A percentile compares a stretch with the other conserved stretches of the same genome.
phyloP scores from a whole-genome alignment of 2,888 invertebrate genomes.

The Arctia plantaginis region DNA sequence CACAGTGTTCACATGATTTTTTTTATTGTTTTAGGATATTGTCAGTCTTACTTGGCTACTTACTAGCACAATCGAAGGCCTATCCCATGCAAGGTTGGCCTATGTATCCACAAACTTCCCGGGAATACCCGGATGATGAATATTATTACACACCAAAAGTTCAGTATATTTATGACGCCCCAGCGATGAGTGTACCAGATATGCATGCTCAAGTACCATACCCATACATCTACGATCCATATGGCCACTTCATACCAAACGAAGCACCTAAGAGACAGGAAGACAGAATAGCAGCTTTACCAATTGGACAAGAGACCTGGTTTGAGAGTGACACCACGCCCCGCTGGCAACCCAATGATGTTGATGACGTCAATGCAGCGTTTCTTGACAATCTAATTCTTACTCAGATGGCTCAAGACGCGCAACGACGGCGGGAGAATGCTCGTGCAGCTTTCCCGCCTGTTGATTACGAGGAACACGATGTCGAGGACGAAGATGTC shows the following conservation, averaged over 20 bases:
- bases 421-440: slow-evolving; percentile 81
- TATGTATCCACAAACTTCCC: slow-evolving; percentile 82
- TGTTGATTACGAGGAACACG: slow-evolving; percentile 75
- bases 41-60: slow-evolving; percentile 80
- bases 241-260: slow-evolving; percentile 83
- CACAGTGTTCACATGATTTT: slow-evolving; percentile 20
- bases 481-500: slow-evolving; percentile 88
- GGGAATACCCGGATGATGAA: slow-evolving; percentile 86
- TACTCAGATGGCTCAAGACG: slow-evolving; percentile 88
- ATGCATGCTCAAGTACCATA: slow-evolving; percentile 77
- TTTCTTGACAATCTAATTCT: slow-evolving; percentile 89
- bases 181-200: slow-evolving; percentile 74
- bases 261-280: slow-evolving; percentile 88
- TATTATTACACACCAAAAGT: slow-evolving; percentile 85
- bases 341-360: slow-evolving; percentile 77
- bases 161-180: slow-evolving; percentile 80
- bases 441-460: slow-evolving; percentile 78
- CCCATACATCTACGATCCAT: slow-evolving; percentile 80
- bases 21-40: slow-evolving; percentile 70
- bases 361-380: slow-evolving; percentile 87
- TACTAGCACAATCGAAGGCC: slow-evolving; percentile 77
- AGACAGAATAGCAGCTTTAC: slow-evolving; percentile 87
- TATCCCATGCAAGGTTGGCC: slow-evolving; percentile 81
- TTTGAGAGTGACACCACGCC: slow-evolving; percentile 86
- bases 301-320: slow-evolving; percentile 89